phyloP scores from a whole-genome alignment of 2,113 vertebrate species.

The Chloropsis cyanopogon region DNA sequence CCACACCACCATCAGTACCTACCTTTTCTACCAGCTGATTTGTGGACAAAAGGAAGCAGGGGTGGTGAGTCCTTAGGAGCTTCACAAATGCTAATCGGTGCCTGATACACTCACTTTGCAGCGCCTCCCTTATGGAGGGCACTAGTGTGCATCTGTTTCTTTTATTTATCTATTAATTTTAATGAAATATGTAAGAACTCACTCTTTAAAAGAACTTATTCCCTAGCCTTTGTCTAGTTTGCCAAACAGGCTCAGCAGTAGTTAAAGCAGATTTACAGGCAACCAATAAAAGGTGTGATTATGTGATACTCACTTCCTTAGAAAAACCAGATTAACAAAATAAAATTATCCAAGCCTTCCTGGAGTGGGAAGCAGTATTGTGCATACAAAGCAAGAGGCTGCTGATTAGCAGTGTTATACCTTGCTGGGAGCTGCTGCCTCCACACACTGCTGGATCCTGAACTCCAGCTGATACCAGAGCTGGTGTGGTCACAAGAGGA shows the following conservation, averaged over 20 bases:
- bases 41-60: not conserved
- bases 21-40: not conserved
- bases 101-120: not conserved
- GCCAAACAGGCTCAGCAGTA: not conserved
- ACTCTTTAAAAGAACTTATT: not conserved
- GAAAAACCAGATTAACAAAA: conserved; percentile 1
- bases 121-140: not conserved
- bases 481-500: not conserved
- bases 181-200: not conserved
- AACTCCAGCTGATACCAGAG: not conserved
- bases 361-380: not conserved
- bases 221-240: not conserved
- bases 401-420: not conserved
- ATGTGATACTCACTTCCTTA: not conserved
- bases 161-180: not conserved
- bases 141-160: not conserved
- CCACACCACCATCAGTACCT: too few species aligned
- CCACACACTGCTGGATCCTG: not conserved
- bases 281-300: not conserved
- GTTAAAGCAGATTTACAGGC: not conserved
- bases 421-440: not conserved
- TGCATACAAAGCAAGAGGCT: not conserved
- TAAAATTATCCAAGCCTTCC: not conserved
- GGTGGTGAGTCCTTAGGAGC: not conserved
- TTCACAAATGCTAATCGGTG: not conserved